Conservation (phyloP, 2,888 invertebrate species). For the Diplazon laetatorius region DNA sequence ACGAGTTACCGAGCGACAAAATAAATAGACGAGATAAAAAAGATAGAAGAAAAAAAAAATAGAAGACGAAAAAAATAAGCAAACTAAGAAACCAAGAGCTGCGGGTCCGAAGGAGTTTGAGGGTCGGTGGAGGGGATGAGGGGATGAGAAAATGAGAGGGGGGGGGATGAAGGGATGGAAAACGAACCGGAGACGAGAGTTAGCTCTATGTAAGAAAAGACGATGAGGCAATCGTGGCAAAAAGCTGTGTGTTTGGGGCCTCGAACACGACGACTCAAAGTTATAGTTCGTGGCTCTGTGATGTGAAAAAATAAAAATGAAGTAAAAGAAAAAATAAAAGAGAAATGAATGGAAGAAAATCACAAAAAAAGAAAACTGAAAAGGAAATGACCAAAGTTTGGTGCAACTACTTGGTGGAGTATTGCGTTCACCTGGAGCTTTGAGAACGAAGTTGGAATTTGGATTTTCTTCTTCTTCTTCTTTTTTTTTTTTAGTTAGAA, state of each 20-base stretch:
- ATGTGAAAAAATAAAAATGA: constrained; percentile 7
- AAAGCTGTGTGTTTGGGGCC: constrained; percentile 32
- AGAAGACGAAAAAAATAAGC: constrained; percentile 13
- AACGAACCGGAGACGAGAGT: constrained; percentile 35
- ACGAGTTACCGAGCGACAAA: constrained; percentile 8
- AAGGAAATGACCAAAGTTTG: constrained; percentile 23
- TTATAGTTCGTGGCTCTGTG: constrained; percentile 29
- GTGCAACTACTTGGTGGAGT: constrained; percentile 19
- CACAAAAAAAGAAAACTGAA: constrained; percentile 9
- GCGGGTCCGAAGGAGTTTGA: constrained; percentile 11
- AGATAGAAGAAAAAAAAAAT: no score
- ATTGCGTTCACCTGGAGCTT: not conserved
- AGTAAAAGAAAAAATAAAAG: not conserved
- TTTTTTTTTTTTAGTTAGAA: no score
- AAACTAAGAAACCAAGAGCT: constrained; percentile 20
- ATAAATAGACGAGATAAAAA: constrained; percentile 31
- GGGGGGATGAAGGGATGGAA: no score
- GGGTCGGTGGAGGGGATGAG: no score
- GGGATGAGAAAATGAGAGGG: no score
- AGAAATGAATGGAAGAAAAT: not conserved
- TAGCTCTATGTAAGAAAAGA: constrained; percentile 29
- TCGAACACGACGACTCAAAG: not conserved
- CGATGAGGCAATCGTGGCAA: constrained; percentile 49
- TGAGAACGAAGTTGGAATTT: not conserved
- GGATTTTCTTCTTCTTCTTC: no score